phyloP scores from a whole-genome alignment of 2,888 invertebrate genomes.

The Lapara coniferarum region DNA sequence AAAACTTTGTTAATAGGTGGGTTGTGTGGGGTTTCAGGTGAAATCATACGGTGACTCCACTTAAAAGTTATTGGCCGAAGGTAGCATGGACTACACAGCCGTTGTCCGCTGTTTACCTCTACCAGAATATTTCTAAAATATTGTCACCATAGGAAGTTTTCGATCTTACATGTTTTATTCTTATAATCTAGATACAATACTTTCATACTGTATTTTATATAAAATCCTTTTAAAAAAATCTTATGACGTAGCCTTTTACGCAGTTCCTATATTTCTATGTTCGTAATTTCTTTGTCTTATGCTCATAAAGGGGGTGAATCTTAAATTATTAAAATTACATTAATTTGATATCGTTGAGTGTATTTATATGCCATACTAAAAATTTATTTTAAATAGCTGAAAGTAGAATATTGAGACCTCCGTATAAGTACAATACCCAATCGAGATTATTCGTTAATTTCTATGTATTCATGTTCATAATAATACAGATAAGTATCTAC shows the following conservation, averaged over 20 bases:
- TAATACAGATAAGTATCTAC: no score
- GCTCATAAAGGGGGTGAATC: constrained; percentile 9
- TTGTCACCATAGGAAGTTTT: background rate
- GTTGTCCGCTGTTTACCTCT: background rate
- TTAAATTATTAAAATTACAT: background rate
- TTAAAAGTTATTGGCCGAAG: background rate
- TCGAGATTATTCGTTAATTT: no score
- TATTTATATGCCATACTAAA: no score
- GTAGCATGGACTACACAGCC: background rate
- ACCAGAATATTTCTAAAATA: no score
- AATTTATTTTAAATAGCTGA: no score
- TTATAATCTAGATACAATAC: constrained; percentile 43
- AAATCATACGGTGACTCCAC: no score
- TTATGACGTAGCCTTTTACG: constrained; percentile 43
- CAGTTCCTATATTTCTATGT: constrained; percentile 49
- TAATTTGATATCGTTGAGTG: no score
- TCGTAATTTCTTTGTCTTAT: constrained; percentile 5
- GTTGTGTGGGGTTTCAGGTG: no score
- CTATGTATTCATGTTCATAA: no score
- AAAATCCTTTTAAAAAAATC: constrained; percentile 23
- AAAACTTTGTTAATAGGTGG: background rate
- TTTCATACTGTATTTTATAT: constrained; percentile 40
- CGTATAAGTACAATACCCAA: no score
- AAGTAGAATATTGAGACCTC: no score
- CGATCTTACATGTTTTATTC: background rate